Conservation (phyloP, 2,797 vertebrate genomes). For the Salarias fasciatus region DNA sequence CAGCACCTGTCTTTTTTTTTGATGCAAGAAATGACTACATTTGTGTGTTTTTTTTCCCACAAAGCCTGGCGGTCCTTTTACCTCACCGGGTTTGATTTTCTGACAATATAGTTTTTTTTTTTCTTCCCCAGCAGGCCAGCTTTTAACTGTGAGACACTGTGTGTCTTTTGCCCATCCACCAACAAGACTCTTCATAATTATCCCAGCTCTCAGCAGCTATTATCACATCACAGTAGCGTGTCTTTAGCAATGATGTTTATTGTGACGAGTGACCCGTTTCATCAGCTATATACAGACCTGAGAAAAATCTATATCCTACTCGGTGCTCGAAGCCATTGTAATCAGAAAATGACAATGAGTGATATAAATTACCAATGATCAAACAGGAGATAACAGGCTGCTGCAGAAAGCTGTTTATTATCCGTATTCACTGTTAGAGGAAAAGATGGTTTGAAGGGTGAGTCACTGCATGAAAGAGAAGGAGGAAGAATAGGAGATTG, state of each 20-base stretch:
- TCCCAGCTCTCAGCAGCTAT: background rate
- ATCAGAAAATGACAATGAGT: no score
- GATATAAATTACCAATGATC: background rate
- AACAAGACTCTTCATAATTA: conserved; percentile 7
- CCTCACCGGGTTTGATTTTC: conserved; percentile 11
- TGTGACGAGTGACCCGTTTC: conserved; percentile 13
- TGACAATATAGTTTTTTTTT: conserved; percentile 2
- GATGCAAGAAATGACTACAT: background rate
- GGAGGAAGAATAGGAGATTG: conserved; percentile 4
- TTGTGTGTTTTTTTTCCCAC: conserved; percentile 2
- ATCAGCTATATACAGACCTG: no score
- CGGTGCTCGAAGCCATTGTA: no score
- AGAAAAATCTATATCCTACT: no score
- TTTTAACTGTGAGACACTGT: conserved; percentile 14
- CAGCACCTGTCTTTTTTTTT: background rate
- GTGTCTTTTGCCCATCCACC: conserved; percentile 31
- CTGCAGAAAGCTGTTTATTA: background rate
- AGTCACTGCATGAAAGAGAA: conserved; percentile 6
- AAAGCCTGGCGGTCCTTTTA: background rate
- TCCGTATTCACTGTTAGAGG: background rate
- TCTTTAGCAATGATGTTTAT: background rate
- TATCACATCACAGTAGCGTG: conserved; percentile 1
- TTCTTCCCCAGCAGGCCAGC: background rate
- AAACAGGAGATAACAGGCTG: background rate
- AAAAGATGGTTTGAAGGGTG: background rate